A percentile compares a stretch with the other conserved stretches of the same genome.
Evolutionary conservation across 2,888 invertebrate genomes (phyloP).

Genomic region (Agrotis exclamationis): DNA sequence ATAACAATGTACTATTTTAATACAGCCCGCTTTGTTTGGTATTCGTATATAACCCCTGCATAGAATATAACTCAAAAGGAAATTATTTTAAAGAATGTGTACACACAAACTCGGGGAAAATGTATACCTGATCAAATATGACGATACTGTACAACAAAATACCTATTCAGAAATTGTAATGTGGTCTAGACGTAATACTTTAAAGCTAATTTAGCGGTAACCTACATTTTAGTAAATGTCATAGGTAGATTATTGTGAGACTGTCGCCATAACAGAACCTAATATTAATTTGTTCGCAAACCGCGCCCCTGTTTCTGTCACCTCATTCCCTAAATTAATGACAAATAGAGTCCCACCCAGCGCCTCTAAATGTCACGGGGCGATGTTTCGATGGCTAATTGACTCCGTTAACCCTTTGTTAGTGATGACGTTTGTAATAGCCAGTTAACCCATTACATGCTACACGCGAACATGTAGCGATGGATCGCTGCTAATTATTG

Average conservation of each 20-base stretch:
- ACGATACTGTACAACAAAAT: too few relatives aligned
- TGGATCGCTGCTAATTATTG: constrained; percentile 61
- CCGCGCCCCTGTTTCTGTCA: constrained; percentile 88
- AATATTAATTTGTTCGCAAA: constrained; percentile 85
- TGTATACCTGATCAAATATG: not conserved
- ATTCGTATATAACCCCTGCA: not conserved
- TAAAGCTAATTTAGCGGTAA: not conserved
- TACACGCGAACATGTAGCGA: constrained; percentile 67
- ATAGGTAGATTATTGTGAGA: constrained; percentile 27
- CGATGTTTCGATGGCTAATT: constrained; percentile 88
- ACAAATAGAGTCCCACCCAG: constrained; percentile 86
- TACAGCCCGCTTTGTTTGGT: constrained; percentile 33
- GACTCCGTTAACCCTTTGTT: constrained; percentile 87
- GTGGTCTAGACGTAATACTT: too few relatives aligned
- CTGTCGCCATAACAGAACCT: constrained; percentile 55
- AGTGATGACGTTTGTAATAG: constrained; percentile 71
- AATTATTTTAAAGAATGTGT: constrained; percentile 14
- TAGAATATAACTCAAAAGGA: constrained; percentile 10
- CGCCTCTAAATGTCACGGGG: constrained; percentile 83
- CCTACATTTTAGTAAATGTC: constrained; percentile 12
- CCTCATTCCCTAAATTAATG: constrained; percentile 90
- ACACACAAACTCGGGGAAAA: not conserved
- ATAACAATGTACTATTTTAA: too few relatives aligned
- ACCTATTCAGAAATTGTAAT: not conserved
- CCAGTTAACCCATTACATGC: constrained; percentile 80